Evolutionary conservation across 2,113 vertebrate genomes (phyloP).

Genomic region (Austrofundulus limnaeus): DNA sequence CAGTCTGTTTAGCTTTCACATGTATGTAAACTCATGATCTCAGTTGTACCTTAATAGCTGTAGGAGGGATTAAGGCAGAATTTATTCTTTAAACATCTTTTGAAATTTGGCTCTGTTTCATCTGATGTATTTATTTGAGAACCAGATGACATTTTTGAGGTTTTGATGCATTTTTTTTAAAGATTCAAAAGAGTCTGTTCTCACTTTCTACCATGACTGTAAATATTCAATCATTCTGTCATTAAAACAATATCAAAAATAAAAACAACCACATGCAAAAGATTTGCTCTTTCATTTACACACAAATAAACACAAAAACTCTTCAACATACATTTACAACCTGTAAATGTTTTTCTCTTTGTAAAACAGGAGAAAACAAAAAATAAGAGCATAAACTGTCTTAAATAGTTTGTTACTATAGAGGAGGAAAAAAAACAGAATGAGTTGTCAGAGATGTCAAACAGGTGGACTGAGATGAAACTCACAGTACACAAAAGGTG

Average conservation of each 20-base stretch:
- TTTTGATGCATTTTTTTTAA: not conserved
- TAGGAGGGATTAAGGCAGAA: too few species aligned
- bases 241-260: not conserved
- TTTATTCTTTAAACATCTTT: too few species aligned
- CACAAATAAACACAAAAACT: slow-evolving; percentile 24
- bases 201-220: not conserved
- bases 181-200: not conserved
- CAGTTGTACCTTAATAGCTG: too few species aligned
- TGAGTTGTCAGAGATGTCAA: slow-evolving; percentile 20
- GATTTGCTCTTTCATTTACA: slow-evolving; percentile 26
- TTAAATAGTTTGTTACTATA: too few species aligned
- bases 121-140: too few species aligned
- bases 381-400: not conserved
- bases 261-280: slow-evolving; percentile 33
- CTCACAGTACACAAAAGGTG: slow-evolving; percentile 54
- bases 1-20: too few species aligned
- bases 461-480: slow-evolving; percentile 17
- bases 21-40: too few species aligned
- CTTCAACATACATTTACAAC: slow-evolving; percentile 54
- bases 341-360: slow-evolving; percentile 16
- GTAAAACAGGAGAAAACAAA: not conserved
- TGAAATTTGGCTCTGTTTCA: too few species aligned
- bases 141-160: not conserved
- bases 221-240: not conserved
- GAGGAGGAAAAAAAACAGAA: too few species aligned